Evolutionary conservation across 2,113 vertebrate species (phyloP), one percentile per base, ranked within the genome.

Genomic region (Salvelinus alpinus): DNA sequence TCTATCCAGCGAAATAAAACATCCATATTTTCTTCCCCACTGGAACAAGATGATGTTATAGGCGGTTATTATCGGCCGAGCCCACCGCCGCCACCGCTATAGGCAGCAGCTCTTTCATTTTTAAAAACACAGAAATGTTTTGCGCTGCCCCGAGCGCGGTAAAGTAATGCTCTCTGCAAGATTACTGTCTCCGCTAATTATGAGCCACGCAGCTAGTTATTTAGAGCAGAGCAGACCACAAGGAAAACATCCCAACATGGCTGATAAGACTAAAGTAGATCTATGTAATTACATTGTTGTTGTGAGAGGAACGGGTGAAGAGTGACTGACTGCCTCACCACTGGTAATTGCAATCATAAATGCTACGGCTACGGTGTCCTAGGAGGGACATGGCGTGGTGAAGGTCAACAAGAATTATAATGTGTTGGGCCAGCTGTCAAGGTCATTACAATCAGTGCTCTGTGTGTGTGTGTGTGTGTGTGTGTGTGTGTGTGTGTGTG

Each of bases 281-380:
- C 25, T 29, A 73, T 73, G 76, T 86, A 87, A 82, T 87, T 85
- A 85, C 79, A 76, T 68, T 75, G 82, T 48, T 7, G 24, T 75
- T 77, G 84, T 86, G 78, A 81, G 83, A 78, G 85, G 80, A 76
- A 31, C 6, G 18, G 51, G 64, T 72, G 62, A 81, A 80, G 75
- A 78, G 64, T 77, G 75, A 78, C 57, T 71, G 71, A 57, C 82
- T 8, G 73, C 64, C 75, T 44, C 18, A 76, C 74, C 83, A 54
- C 51, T 54, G 51, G 54, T 84, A 89, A 91, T 88, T 87, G 84
- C 76, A 67, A 38, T 70, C 48, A 76, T 77, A 64, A 73, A 54
- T 5, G 51, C 16, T 14, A 11, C 71, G 71, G 57, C 82, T 9
- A 54, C 51, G 25, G 9, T 24, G 24, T 27, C 12, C 11, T 12